Evolutionary conservation across 1,140 invertebrate genomes (phyloP).

Genomic region (Pectinophora gossypiella): DNA sequence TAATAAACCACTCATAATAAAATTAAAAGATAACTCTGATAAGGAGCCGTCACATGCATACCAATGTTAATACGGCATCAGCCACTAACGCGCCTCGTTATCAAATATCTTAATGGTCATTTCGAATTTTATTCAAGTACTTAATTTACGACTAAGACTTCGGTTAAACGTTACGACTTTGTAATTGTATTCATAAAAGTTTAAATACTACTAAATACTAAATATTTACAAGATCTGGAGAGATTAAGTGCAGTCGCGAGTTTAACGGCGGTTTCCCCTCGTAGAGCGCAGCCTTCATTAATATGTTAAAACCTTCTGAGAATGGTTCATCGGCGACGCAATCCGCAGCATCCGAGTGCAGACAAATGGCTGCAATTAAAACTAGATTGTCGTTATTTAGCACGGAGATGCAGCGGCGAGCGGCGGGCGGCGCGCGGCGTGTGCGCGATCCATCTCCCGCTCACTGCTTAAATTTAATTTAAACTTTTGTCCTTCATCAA

Average conservation of each 20-base stretch:
- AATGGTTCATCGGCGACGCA: constrained; percentile 20
- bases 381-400: constrained; percentile 40
- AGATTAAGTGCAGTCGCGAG: background rate
- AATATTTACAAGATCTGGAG: background rate
- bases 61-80: constrained; percentile 13
- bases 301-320: constrained; percentile 24
- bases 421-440: constrained; percentile 8
- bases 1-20: constrained; percentile 27
- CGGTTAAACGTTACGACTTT: constrained; percentile 23
- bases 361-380: constrained; percentile 39
- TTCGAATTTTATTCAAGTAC: constrained; percentile 33
- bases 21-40: constrained; percentile 19
- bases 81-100: constrained; percentile 21
- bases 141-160: constrained; percentile 20
- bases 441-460: constrained; percentile 22
- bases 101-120: constrained; percentile 45
- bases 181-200: constrained; percentile 41
- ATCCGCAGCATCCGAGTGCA: constrained; percentile 24
- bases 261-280: background rate
- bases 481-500: constrained; percentile 41
- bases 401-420: constrained; percentile 7
- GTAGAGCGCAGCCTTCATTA: constrained; percentile 22
- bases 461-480: constrained; percentile 38
- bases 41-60: constrained; percentile 12
- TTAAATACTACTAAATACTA: constrained; percentile 24